Base-by-base conservation (phyloP, 2,113 vertebrate genomes). In the Danionella cerebrum region DNA sequence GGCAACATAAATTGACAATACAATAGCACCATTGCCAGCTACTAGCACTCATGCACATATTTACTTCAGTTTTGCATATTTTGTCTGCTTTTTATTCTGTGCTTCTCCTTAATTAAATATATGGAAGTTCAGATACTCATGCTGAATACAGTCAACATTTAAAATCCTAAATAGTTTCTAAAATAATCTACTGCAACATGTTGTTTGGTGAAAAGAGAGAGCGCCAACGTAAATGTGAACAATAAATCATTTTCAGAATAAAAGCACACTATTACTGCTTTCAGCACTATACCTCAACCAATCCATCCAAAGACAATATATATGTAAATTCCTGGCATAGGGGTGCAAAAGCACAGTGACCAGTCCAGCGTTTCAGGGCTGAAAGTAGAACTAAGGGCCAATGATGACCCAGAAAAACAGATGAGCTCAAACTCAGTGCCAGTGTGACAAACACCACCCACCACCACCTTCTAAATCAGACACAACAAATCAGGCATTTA, bases 361-460 rank as follows among this genome's bases (percentile, higher is more conserved):
- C 67, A 13, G 57, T 76, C 58, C 79, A 73, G 70, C 78, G 80
- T 68, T 77, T 58, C 14, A 39, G 29, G 70, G 68, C 29, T 72
- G 69, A 76, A 63, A 55, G 65, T 71, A 48, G 41, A 71, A 66
- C 76, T 75, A 64, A 48, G 57, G 62, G 69, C 55, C 33, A 77
- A 16, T 27, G 57, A 80, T 86, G 86, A 83, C 85, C 83, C 79
- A 85, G 70, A 87, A 82, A 82, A 67, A 76, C 65, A 69, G 19
- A 52, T 55, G 74, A 67, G 65, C 51, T 50, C 64, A 51, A 71
- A 74, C 72, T 58, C 58, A 57, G 53, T 22, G 70, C 76, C 81
- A 38, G 71, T 64, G 76, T 57, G 52, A 71, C 47, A 47, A 51
- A 74, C 5, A 67, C 42, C 70, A 27, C 69, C 62, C 24, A 58